Base-by-base conservation (phyloP, 2,888 invertebrate species). In the Nomada lathburiana region DNA sequence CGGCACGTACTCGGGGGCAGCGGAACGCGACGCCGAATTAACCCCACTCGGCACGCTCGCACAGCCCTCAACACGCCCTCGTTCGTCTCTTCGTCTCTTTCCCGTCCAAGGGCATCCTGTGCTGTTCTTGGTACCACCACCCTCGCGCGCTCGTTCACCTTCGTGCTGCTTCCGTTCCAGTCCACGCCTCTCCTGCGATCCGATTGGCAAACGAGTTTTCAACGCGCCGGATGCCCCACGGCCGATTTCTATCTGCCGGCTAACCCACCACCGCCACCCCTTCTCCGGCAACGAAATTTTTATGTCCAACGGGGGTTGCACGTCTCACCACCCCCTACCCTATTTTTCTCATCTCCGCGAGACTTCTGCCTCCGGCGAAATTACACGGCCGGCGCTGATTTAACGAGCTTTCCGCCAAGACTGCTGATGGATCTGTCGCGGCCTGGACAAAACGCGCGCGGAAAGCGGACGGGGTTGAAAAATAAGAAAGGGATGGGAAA, bases 121-220 rank as follows among this genome's bases (percentile, higher is more conserved):
- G 11, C 70, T 50, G 77, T 74, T 77, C 83, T 77, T 68, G 83
- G 77, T 75, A 83, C 77, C 82, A 68, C 72, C 77, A 68, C 77
- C 74, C 77, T 74, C 59, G 60, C 18, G 44, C 50, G 36, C 63
- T 53, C 67, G 70, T 64, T 52, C 73, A 3, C 18, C 71, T n/a
- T 7, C 63, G 74, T 69, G 75, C 72, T 47, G 62, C 57, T 71
- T 67, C 74, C 59, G 67, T 42, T 53, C 50, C 13, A 77, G 82
- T 77, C 89, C 85, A 85, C 91, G 88, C 91, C 91, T 72, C 84
- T 76, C 55, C 69, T 9, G 18, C 60, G 29, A 52, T 59, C 81
- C 53, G 74, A 91, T 91, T 91, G 91, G 91, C 80, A 71, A 59
- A 67, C 76, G 65, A n/a, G 71, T 73, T 20, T 76, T 77, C 83